Evolutionary conservation across 2,113 vertebrate species (phyloP).

Genomic region (Chloebia gouldiae): DNA sequence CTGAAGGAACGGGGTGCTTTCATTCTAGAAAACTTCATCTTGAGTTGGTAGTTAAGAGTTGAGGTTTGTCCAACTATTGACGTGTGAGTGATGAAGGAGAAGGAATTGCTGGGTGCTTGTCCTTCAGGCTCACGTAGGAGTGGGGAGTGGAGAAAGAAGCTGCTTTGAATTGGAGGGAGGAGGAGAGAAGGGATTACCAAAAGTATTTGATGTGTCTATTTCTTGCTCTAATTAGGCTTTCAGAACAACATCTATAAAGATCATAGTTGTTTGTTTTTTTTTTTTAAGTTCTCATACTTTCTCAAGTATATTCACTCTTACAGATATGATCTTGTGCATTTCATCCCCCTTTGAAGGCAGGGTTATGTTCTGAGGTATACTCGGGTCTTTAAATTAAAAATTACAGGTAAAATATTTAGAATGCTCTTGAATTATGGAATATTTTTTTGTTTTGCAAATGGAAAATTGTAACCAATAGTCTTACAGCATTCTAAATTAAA

Average conservation of each 20-base stretch:
- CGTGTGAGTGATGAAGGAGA: neutral
- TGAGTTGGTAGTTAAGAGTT: neutral
- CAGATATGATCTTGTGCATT: neutral
- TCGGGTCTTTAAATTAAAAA: slow-evolving; percentile 3
- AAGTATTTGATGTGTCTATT: neutral
- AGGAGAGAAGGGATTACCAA: neutral
- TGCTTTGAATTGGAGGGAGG: neutral
- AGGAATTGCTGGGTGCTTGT: neutral
- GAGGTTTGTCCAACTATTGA: neutral
- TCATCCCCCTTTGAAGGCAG: neutral
- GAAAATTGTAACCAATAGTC: neutral
- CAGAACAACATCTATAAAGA: neutral
- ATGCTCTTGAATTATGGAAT: slow-evolving; percentile 18
- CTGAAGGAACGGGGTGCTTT: neutral
- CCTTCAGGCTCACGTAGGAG: neutral
- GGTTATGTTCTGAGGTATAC: neutral
- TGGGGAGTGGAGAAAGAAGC: neutral
- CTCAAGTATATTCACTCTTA: neutral
- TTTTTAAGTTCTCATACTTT: neutral
- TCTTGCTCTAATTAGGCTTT: neutral
- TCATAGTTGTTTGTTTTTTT: neutral
- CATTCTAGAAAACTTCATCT: neutral
- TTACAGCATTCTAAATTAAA: slow-evolving; percentile 11
- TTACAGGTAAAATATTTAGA: slow-evolving; percentile 38
- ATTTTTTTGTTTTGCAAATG: slow-evolving; percentile 39